Evolutionary conservation across 2,113 vertebrate genomes (phyloP).

Genomic region (Hemichromis elongatus): DNA sequence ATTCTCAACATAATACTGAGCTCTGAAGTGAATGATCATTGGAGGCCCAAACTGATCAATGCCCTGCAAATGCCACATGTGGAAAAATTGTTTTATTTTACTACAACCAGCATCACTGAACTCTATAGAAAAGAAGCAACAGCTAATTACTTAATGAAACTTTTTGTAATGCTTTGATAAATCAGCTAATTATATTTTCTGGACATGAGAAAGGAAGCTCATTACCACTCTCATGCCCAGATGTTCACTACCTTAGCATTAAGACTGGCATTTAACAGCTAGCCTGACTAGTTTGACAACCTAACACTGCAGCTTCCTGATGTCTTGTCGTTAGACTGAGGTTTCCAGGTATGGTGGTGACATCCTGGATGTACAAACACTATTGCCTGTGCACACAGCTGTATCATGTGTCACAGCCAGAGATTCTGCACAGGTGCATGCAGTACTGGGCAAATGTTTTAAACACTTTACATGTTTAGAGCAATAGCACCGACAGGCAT

Average conservation of each 20-base stretch:
- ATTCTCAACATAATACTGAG: constrained; percentile 98
- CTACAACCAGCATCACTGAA: not conserved
- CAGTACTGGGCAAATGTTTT: not conserved
- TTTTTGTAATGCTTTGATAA: not conserved
- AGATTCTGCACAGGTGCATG: not conserved
- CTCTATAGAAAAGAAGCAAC: not conserved
- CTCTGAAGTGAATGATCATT: constrained; percentile 98
- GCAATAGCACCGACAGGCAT: not conserved
- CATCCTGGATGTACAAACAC: not conserved
- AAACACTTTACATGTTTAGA: not conserved
- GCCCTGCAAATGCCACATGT: constrained; percentile 73
- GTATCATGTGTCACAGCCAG: not conserved
- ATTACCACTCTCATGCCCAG: not conserved
- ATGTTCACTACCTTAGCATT: not conserved
- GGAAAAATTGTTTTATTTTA: not conserved
- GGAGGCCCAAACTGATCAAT: constrained; percentile 98
- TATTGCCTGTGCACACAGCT: not conserved
- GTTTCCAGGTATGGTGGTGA: not conserved
- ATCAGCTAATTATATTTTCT: not conserved
- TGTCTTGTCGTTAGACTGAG: not conserved
- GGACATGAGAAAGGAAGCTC: not conserved
- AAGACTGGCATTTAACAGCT: not conserved
- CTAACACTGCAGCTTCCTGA: not conserved
- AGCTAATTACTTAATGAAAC: not conserved
- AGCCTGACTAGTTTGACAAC: not conserved